These are phyloP conservation scores for Emydocephalus ijimae DNA, from an alignment of 2,113 vertebrate species.

Conservation along the genomic window DNA sequence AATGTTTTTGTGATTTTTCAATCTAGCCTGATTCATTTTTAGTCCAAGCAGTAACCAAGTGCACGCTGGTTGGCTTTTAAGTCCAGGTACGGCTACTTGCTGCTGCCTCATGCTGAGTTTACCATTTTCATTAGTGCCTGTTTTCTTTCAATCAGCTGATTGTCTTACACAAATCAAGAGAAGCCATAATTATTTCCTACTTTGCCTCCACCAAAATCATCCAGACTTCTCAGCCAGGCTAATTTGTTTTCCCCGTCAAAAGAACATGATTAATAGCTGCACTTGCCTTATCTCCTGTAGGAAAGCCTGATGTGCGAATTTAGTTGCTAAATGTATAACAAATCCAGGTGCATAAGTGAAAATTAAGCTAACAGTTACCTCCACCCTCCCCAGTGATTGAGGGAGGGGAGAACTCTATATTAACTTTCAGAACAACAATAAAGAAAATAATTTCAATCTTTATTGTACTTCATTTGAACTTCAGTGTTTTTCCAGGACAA, in stretches of 20 bases:
- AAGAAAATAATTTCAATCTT: conserved; percentile 22
- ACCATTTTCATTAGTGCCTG: conserved; percentile 32
- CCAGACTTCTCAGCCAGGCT: conserved; percentile 24
- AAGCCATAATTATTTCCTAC: conserved; percentile 38
- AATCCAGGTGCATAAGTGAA: conserved; percentile 44
- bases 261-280: neutral
- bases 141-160: conserved; percentile 27
- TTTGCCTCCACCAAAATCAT: conserved; percentile 42
- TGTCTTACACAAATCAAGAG: conserved; percentile 24
- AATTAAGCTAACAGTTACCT: conserved; percentile 47
- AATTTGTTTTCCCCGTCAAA: conserved; percentile 22
- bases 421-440: conserved; percentile 15
- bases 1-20: neutral
- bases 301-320: conserved; percentile 36
- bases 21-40: neutral
- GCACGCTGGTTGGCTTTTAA: neutral
- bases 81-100: neutral
- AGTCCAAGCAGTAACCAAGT: neutral
- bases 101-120: neutral
- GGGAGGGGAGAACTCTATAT: neutral
- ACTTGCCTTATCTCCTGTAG: neutral
- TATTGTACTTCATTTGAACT: neutral
- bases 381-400: neutral
- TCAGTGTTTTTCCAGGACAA: neutral
- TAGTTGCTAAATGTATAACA: conserved; percentile 27